Conservation (phyloP, 2,113 vertebrate genomes). For the Ptyas mucosa region DNA sequence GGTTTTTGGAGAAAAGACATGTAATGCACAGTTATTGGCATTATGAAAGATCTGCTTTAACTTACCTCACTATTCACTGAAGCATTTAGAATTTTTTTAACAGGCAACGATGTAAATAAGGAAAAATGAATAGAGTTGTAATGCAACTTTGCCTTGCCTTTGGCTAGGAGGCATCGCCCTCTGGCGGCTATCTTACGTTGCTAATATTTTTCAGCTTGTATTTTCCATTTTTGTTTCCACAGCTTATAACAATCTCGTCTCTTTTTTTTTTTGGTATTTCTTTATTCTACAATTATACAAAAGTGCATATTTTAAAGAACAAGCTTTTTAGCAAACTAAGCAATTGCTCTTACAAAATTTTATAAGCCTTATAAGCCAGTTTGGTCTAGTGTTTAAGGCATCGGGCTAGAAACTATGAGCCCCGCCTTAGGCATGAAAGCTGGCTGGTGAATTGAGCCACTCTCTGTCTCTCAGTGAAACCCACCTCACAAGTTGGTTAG, state of each 20-base stretch:
- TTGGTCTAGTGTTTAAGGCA: not conserved
- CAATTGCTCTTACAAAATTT: not conserved
- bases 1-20: not conserved
- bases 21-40: too few species aligned
- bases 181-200: slow-evolving; percentile 26
- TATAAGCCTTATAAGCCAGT: not conserved
- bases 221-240: not conserved
- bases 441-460: not conserved
- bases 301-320: not conserved
- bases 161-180: slow-evolving; percentile 36
- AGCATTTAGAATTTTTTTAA: not conserved
- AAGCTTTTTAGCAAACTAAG: not conserved
- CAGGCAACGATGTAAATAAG: not conserved
- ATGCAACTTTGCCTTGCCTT: not conserved
- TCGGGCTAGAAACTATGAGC: not conserved
- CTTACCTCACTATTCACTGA: not conserved
- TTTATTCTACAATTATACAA: not conserved
- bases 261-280: too few species aligned
- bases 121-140: not conserved
- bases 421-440: not conserved
- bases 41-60: not conserved
- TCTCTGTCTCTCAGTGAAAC: not conserved
- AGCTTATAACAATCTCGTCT: not conserved
- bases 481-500: not conserved
- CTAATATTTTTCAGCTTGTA: not conserved